Conservation (phyloP, 1,140 invertebrate genomes). For the Drosophila sucinea region DNA sequence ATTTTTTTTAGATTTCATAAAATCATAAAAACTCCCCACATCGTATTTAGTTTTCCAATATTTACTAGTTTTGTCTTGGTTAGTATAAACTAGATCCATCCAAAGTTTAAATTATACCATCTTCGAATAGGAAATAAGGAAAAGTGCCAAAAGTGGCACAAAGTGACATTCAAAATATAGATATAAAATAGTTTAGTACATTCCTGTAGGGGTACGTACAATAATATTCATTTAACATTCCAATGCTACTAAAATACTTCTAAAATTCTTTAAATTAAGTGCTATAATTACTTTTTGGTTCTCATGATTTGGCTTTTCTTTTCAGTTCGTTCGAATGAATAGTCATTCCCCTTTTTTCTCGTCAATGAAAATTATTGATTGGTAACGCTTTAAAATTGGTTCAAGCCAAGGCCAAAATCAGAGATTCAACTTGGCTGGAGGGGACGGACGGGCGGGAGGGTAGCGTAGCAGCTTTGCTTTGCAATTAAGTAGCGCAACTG, state of each 20-base stretch:
- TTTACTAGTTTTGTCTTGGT: too few species aligned
- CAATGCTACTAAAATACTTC: not conserved
- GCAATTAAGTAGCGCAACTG: slow-evolving; percentile 49
- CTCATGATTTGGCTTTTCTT: not conserved
- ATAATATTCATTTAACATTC: not conserved
- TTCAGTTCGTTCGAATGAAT: not conserved
- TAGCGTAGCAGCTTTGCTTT: slow-evolving; percentile 10
- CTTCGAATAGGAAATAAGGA: too few species aligned
- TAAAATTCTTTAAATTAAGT: not conserved
- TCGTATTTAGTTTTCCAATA: too few species aligned
- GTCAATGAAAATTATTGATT: slow-evolving; percentile 14
- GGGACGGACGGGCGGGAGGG: not conserved
- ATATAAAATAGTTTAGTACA: too few species aligned
- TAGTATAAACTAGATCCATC: too few species aligned
- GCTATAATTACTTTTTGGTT: not conserved
- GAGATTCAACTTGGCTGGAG: not conserved
- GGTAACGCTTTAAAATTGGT: slow-evolving; percentile 14
- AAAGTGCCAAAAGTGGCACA: too few species aligned
- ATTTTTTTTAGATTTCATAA: too few species aligned
- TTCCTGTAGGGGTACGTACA: too few species aligned
- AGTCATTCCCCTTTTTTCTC: slow-evolving; percentile 10
- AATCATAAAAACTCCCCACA: too few species aligned
- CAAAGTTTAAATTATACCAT: too few species aligned
- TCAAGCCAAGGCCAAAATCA: slow-evolving; percentile 15
- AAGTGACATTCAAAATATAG: too few species aligned